Evolutionary conservation across 2,113 vertebrate species (phyloP).

Genomic region (Drymodes brunneopygia): DNA sequence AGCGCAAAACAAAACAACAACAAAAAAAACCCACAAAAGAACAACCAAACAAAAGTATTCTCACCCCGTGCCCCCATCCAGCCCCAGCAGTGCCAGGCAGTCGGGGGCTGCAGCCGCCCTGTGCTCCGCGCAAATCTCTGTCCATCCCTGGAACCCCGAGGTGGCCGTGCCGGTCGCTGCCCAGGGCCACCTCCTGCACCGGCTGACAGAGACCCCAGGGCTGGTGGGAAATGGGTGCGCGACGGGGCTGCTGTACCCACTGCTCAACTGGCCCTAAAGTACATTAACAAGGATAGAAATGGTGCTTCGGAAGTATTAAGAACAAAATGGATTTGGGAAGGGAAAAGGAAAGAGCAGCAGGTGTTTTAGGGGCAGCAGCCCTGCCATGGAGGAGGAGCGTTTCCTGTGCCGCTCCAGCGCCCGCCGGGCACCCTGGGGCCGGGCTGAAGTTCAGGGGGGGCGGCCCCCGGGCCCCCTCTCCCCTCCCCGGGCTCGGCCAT

Average conservation of each 20-base stretch:
- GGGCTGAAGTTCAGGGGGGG: neutral
- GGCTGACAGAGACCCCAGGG: neutral
- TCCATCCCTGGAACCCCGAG: neutral
- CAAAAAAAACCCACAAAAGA: too few species aligned
- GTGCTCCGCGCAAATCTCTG: neutral
- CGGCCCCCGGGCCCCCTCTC: neutral
- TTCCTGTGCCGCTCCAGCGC: neutral
- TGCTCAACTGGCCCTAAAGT: rapidly evolving
- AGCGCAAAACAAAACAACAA: neutral
- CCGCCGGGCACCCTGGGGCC: neutral
- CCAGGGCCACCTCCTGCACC: neutral
- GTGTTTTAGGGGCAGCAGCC: neutral
- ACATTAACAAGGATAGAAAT: rapidly evolving
- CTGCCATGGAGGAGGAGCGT: neutral
- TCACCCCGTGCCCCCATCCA: too few species aligned
- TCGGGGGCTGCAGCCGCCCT: neutral
- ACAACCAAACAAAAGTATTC: too few species aligned
- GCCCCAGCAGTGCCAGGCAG: neutral
- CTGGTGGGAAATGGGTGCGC: neutral
- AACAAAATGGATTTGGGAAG: rapidly evolving
- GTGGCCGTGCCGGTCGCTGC: rapidly evolving
- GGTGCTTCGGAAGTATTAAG: rapidly evolving
- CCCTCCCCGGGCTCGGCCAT: neutral
- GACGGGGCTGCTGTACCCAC: rapidly evolving
- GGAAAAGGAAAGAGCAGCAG: too few species aligned